Evolutionary conservation across 2,797 vertebrate genomes (phyloP).

Genomic region (Platalea minor): DNA sequence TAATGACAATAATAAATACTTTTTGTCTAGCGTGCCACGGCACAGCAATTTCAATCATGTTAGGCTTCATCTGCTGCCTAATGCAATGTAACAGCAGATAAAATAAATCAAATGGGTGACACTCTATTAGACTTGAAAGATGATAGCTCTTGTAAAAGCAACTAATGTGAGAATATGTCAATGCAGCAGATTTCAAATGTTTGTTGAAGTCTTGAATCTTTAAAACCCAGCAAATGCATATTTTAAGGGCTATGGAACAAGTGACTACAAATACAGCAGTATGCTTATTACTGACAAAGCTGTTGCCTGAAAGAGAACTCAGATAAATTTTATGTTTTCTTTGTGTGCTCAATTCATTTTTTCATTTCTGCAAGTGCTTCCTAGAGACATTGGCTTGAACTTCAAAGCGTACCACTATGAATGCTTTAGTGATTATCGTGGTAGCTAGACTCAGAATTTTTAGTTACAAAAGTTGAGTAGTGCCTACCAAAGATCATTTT

Average conservation of each 20-base stretch:
- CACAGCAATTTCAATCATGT: background rate
- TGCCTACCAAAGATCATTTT: background rate
- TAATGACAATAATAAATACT: background rate
- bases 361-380: background rate
- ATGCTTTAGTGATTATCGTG: background rate
- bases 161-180: constrained; percentile 45
- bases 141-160: constrained; percentile 52
- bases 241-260: constrained; percentile 26
- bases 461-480: background rate
- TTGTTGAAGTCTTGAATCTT: constrained; percentile 46
- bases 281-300: background rate
- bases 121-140: constrained; percentile 52
- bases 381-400: background rate
- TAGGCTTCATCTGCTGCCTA: constrained; percentile 66
- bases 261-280: background rate
- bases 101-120: constrained; percentile 57
- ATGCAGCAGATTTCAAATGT: constrained; percentile 7
- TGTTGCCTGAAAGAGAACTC: background rate
- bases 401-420: background rate
- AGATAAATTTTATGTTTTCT: background rate
- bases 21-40: background rate
- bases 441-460: background rate
- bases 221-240: background rate
- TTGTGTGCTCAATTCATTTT: background rate
- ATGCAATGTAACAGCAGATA: constrained; percentile 56